Percentiles rank a stretch among this genome's conserved stretches.
phyloP scores from a whole-genome alignment of 2,888 invertebrate genomes.

The Baccha elongata region DNA sequence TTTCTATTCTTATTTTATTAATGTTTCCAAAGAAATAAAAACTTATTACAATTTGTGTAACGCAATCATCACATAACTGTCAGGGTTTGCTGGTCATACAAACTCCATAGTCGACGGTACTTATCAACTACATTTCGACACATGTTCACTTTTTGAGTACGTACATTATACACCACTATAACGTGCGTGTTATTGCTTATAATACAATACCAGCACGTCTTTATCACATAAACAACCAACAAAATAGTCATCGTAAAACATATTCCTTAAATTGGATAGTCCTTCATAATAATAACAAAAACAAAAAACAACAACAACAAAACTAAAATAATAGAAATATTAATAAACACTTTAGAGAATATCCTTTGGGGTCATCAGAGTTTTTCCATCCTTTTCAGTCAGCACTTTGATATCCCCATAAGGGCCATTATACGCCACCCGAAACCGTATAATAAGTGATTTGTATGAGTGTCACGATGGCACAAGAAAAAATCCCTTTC shows the following conservation, averaged over 20 bases:
- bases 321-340: slow-evolving; percentile 13
- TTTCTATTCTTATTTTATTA: too few species aligned
- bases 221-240: slow-evolving; percentile 16
- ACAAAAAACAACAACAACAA: not conserved
- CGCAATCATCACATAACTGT: too few species aligned
- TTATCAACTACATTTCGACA: slow-evolving; percentile 15
- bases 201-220: slow-evolving; percentile 22
- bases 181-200: slow-evolving; percentile 1
- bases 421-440: slow-evolving; percentile 30
- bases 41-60: too few species aligned
- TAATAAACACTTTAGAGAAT: slow-evolving; percentile 49
- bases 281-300: slow-evolving; percentile 1
- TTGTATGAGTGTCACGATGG: slow-evolving; percentile 51
- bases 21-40: too few species aligned
- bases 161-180: not conserved
- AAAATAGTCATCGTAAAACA: slow-evolving; percentile 28
- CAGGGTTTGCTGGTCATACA: too few species aligned
- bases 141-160: slow-evolving; percentile 23
- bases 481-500: slow-evolving; percentile 32
- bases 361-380: slow-evolving; percentile 11
- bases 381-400: slow-evolving; percentile 18
- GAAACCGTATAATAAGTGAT: slow-evolving; percentile 32
- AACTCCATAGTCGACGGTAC: not conserved
- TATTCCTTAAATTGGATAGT: slow-evolving; percentile 25
- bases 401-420: slow-evolving; percentile 31